These are phyloP conservation scores for Spea bombifrons DNA, from an alignment of 2,113 vertebrate species.

Conservation along the genomic window DNA sequence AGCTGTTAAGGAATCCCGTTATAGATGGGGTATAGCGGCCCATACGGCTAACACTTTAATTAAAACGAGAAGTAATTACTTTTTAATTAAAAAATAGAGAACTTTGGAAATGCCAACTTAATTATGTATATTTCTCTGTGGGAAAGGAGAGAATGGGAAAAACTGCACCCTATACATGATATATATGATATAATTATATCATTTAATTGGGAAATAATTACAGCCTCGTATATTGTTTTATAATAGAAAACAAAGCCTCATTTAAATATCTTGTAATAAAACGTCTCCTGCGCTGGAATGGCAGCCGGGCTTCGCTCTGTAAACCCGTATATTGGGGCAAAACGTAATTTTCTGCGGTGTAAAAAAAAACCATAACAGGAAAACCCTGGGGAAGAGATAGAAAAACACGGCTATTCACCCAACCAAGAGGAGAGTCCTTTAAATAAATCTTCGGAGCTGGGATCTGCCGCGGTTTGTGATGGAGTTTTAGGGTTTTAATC, in stretches of 20 bases:
- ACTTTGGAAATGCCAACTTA: conserved; percentile 18
- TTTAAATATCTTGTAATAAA: background rate
- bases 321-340: too few species aligned
- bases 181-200: conserved; percentile 4
- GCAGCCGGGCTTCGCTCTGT: too few species aligned
- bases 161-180: background rate
- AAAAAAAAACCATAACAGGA: too few species aligned
- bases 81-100: conserved; percentile 35
- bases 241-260: background rate
- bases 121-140: conserved; percentile 2
- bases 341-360: too few species aligned
- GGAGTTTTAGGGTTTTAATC: too few species aligned
- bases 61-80: conserved; percentile 38
- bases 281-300: background rate
- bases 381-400: too few species aligned
- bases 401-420: too few species aligned
- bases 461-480: too few species aligned
- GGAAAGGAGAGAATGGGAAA: background rate
- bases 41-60: conserved; percentile 24
- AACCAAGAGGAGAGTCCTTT: too few species aligned
- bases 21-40: background rate
- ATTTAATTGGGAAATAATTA: conserved; percentile 33
- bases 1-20: background rate
- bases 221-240: conserved; percentile 13
- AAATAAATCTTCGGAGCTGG: too few species aligned